Evolutionary conservation across 2,888 invertebrate genomes (phyloP), one percentile per base, ranked within the genome.

Genomic region (Heliconius ismenius): DNA sequence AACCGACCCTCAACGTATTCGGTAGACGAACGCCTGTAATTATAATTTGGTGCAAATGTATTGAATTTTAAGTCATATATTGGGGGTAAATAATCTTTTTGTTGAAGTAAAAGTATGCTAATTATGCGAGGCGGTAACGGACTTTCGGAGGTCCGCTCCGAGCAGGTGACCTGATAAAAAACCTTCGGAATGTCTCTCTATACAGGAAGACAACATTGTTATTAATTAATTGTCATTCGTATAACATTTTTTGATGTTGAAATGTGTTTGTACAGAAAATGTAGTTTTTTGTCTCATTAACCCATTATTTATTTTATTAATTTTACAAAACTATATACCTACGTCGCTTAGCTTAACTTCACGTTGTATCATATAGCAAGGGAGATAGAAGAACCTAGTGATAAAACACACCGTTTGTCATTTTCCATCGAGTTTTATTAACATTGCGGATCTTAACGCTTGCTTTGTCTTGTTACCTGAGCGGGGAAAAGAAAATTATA

Each of bases 1-100:
- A 88, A 89, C 85, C 83, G 88, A 85, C 86, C 88, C 90, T 88
- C 89, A 90, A 90, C 89, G 88, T 89, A 89, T 89, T 89, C 89
- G 88, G 86, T 88, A 87, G 90, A 77, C 77, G 76, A 87, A 89
- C 87, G 86, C 84, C 83, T 81, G 89, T 92, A 92, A 91, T 93
- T 91, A 93, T 91, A 90, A 91, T 93, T 93, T 91, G 90, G 92
- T 92, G 91, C 90, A 92, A 92, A 92, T 86, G 92, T 92, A 93
- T 92, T 90, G 92, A 91, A 92, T 91, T 91, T 91, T 90, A 90
- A 86, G 72, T 77, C 67, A 80, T 81, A 85, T 87, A 88, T 88
- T 86, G 88, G 90, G 90, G 89, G 86, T 85, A 87, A 88, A 87
- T 87, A 88, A 89, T 89, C 86, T 90, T 91, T 91, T 91, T 90